phyloP scores from a whole-genome alignment of 2,888 invertebrate species.

The Sarcophaga variegata region DNA sequence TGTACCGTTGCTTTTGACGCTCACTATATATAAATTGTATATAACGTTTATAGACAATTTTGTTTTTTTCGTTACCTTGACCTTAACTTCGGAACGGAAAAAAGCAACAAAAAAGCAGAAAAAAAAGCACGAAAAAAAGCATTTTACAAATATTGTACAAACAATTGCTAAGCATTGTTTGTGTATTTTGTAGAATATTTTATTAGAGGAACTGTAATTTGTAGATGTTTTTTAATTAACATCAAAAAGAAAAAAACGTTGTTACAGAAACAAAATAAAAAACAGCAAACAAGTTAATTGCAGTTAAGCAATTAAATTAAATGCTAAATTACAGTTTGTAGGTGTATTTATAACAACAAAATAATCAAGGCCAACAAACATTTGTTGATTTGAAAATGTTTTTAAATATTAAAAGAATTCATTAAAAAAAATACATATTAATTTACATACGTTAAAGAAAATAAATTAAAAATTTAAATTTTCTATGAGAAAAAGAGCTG shows the following conservation, averaged over 20 bases:
- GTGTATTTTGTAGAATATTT: slow-evolving; percentile 14
- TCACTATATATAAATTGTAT: no score
- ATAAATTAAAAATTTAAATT: neutral
- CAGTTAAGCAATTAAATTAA: neutral
- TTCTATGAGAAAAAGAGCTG: neutral
- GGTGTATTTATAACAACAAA: slow-evolving; percentile 37
- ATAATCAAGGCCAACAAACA: no score
- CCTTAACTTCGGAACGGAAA: slow-evolving; percentile 73
- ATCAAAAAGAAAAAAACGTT: neutral
- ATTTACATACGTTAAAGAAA: neutral
- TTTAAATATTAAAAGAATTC: no score
- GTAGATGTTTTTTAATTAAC: neutral
- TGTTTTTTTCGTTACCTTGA: slow-evolving; percentile 73
- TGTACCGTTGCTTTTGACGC: no score
- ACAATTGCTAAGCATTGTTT: neutral
- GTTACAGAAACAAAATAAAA: no score
- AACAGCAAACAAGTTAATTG: slow-evolving; percentile 23
- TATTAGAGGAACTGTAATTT: slow-evolving; percentile 50
- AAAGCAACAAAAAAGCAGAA: slow-evolving; percentile 75
- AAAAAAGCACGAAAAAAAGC: slow-evolving; percentile 52
- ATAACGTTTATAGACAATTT: neutral
- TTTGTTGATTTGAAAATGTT: no score
- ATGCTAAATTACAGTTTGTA: slow-evolving; percentile 23
- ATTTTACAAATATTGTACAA: slow-evolving; percentile 28
- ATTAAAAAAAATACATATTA: no score